These are phyloP conservation scores for Fistularia commersonii DNA, from an alignment of 2,797 vertebrate genomes.

Conservation along the genomic window DNA sequence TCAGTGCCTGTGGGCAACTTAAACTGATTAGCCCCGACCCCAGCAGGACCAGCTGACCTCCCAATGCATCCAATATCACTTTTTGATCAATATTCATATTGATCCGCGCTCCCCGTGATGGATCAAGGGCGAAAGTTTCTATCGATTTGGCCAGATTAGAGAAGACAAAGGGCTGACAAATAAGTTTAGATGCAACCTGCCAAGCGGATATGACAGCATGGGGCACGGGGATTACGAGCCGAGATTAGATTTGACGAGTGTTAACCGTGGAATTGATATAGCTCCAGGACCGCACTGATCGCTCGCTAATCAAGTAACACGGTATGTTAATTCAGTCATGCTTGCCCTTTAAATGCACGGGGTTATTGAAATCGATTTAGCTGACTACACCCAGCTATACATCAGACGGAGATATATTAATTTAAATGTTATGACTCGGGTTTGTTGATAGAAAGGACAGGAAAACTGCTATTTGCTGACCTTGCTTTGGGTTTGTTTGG, in stretches of 20 bases:
- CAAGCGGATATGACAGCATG: constrained; percentile 64
- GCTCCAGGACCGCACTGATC: constrained; percentile 37
- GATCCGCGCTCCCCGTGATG: constrained; percentile 55
- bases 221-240: constrained; percentile 51
- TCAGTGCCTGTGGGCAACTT: constrained; percentile 61
- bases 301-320: constrained; percentile 62
- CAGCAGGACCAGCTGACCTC: constrained; percentile 61
- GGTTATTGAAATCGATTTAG: constrained; percentile 42
- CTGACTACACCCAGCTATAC: constrained; percentile 23
- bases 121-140: constrained; percentile 65
- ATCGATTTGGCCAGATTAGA: constrained; percentile 75
- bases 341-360: constrained; percentile 56
- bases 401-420: constrained; percentile 23
- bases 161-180: constrained; percentile 73
- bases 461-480: not conserved
- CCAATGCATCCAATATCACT: constrained; percentile 67
- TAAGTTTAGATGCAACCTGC: constrained; percentile 70
- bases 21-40: constrained; percentile 77
- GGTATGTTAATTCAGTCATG: constrained; percentile 52
- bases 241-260: constrained; percentile 67
- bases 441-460: constrained; percentile 1
- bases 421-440: constrained; percentile 10
- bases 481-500: constrained; percentile 7
- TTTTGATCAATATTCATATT: constrained; percentile 77
- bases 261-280: constrained; percentile 69